Conservation (phyloP, 2,888 invertebrate genomes). For the Drosophila emarginata region DNA sequence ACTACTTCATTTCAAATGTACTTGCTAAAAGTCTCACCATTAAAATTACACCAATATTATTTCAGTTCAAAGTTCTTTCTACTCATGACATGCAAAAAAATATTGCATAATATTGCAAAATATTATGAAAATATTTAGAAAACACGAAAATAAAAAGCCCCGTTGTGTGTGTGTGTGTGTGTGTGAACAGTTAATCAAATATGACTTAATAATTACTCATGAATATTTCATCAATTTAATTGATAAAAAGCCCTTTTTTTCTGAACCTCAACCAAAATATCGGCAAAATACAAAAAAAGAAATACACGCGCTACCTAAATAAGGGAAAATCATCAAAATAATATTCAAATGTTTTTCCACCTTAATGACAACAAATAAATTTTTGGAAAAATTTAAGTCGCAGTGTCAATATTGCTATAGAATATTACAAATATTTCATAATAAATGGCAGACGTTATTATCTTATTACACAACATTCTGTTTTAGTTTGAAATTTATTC, state of each 20-base stretch:
- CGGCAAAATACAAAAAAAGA: background rate
- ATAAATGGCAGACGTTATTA: no score
- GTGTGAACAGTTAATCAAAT: constrained; percentile 5
- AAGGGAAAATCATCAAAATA: background rate
- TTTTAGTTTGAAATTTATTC: no score
- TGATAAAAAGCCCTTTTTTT: background rate
- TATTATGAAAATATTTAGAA: constrained; percentile 9
- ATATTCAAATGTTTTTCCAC: background rate
- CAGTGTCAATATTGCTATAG: background rate
- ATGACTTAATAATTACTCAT: constrained; percentile 9
- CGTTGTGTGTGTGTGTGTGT: background rate
- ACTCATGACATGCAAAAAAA: background rate
- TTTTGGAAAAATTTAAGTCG: background rate
- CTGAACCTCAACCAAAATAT: constrained; percentile 4
- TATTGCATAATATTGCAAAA: constrained; percentile 10
- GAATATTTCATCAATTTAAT: background rate
- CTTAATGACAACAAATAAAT: background rate
- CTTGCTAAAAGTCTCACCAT: constrained; percentile 38
- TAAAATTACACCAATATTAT: constrained; percentile 10
- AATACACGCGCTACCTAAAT: background rate
- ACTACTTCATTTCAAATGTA: constrained; percentile 38
- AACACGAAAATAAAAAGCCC: background rate
- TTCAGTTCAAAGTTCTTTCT: constrained; percentile 8
- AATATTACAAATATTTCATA: background rate
- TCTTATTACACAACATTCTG: no score